phyloP scores from a whole-genome alignment of 2,888 invertebrate genomes.

The Candidula unifasciata region DNA sequence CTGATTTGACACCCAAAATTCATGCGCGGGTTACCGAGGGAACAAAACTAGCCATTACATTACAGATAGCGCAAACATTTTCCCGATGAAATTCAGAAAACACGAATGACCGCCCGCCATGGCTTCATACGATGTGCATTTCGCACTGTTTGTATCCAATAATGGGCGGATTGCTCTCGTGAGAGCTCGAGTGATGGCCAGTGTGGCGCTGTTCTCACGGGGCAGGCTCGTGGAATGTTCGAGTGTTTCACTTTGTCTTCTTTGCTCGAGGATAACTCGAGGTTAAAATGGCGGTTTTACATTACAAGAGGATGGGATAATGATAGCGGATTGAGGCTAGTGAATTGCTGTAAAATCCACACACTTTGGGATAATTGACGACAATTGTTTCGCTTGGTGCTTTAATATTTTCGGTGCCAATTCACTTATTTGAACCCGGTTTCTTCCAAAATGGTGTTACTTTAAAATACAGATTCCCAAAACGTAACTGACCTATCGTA shows the following conservation, averaged over 20 bases:
- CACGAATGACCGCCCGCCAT: constrained; percentile 24
- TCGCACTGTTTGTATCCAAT: constrained; percentile 46
- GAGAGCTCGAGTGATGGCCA: constrained; percentile 13
- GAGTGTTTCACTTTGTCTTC: constrained; percentile 15
- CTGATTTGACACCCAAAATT: no score
- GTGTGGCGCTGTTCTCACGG: constrained; percentile 31
- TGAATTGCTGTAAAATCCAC: no score
- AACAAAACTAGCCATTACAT: constrained; percentile 25
- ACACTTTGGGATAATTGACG: no score
- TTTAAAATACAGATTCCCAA: no score
- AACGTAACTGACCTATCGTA: no score
- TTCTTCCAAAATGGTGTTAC: no score
- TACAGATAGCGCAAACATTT: constrained; percentile 35
- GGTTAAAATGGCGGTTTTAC: neutral
- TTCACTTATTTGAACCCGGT: no score
- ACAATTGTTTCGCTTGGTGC: no score
- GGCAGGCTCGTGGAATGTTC: neutral
- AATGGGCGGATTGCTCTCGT: constrained; percentile 29
- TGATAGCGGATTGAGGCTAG: no score
- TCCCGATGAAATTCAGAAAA: constrained; percentile 32
- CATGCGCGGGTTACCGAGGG: neutral
- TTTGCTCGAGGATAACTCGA: neutral
- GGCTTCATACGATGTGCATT: constrained; percentile 37
- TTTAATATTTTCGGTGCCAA: no score
- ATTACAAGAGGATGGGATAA: no score